Conservation (phyloP, 1,140 invertebrate genomes). For the Dendrolimus punctatus region DNA sequence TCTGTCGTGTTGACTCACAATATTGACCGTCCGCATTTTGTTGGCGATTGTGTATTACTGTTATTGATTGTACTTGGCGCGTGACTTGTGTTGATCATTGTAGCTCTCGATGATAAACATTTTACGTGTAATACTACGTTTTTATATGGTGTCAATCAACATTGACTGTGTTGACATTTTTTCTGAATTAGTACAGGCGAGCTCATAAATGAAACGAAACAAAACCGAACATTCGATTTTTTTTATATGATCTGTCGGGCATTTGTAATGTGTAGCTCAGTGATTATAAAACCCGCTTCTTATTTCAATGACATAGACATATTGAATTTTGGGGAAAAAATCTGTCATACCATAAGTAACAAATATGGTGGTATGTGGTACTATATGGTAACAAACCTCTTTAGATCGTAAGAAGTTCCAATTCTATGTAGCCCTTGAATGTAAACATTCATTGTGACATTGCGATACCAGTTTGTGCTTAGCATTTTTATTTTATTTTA, state of each 20-base stretch:
- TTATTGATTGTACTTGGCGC: conserved; percentile 65
- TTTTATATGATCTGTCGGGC: not conserved
- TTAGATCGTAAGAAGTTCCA: too few species aligned
- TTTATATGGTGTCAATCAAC: conserved; percentile 1
- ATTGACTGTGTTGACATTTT: not conserved
- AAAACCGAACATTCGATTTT: not conserved
- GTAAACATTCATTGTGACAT: too few species aligned
- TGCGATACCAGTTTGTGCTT: too few species aligned
- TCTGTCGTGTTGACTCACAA: conserved; percentile 58
- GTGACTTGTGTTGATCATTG: conserved; percentile 62
- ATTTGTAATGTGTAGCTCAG: not conserved
- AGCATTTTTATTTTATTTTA: too few species aligned
- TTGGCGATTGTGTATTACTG: conserved; percentile 65
- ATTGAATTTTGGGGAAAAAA: too few species aligned
- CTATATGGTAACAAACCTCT: too few species aligned
- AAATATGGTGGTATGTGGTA: too few species aligned
- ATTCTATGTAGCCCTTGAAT: too few species aligned
- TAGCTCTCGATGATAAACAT: conserved; percentile 28
- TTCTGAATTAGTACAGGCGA: not conserved
- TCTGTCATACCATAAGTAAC: too few species aligned
- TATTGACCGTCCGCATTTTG: conserved; percentile 62
- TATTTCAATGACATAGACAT: too few species aligned
- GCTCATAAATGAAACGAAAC: conserved; percentile 1
- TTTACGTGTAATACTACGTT: conserved; percentile 4
- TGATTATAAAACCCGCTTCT: too few species aligned